Evolutionary conservation across 2,797 vertebrate genomes (phyloP).

Genomic region (Pseudotriccus pelzelni): DNA sequence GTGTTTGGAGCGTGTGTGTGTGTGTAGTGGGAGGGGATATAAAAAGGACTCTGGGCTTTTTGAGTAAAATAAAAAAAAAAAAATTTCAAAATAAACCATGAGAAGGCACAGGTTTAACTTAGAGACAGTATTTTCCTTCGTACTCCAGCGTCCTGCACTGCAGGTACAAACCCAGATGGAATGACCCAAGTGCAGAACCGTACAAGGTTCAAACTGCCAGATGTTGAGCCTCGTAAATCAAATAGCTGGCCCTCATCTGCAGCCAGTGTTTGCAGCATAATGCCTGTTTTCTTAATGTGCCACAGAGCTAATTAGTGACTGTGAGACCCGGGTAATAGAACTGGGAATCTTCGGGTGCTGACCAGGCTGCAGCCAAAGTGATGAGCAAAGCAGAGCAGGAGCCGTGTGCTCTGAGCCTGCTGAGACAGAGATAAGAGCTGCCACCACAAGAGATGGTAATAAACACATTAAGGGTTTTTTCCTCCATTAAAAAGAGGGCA

Average conservation of each 20-base stretch:
- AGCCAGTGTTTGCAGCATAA: conserved; percentile 23
- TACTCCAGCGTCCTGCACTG: conserved; percentile 9
- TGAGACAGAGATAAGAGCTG: not conserved
- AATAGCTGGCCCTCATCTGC: conserved; percentile 43
- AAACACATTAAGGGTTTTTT: not conserved
- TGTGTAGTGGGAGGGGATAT: not conserved
- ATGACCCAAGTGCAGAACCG: conserved; percentile 49
- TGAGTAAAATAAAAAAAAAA: not conserved
- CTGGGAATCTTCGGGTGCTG: rapidly evolving
- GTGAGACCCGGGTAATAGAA: not conserved
- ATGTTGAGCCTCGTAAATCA: conserved; percentile 53
- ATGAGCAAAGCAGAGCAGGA: not conserved
- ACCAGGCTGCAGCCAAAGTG: not conserved
- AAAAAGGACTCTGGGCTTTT: not conserved
- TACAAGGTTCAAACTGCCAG: conserved; percentile 35
- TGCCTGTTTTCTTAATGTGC: not conserved
- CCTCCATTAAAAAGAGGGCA: not conserved
- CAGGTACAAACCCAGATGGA: conserved; percentile 54
- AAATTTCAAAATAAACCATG: not conserved
- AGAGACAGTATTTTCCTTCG: conserved; percentile 26
- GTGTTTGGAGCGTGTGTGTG: not conserved
- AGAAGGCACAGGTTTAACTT: conserved; percentile 38
- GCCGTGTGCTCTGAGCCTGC: not conserved
- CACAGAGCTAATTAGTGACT: conserved; percentile 17
- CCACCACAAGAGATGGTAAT: not conserved